Conservation (phyloP, 2,888 invertebrate genomes). For the Pseudococcus longispinus region DNA sequence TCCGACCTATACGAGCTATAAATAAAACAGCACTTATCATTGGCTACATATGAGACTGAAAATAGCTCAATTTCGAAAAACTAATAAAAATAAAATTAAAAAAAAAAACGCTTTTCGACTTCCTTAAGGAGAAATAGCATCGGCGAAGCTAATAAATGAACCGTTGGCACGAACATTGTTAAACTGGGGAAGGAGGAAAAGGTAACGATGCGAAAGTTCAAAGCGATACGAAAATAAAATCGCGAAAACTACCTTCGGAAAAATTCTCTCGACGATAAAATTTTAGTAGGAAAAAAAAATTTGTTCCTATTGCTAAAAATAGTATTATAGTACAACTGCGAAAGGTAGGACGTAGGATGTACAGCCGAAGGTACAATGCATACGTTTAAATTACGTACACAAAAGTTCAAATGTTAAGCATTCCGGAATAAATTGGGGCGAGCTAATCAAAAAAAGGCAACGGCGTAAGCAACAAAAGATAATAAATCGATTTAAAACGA, state of each 20-base stretch:
- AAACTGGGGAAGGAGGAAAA: background rate
- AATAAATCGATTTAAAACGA: slow-evolving; percentile 29
- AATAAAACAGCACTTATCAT: background rate
- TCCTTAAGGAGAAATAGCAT: slow-evolving; percentile 1
- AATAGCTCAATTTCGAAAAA: slow-evolving; percentile 6
- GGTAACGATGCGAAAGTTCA: slow-evolving; percentile 16
- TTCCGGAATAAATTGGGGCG: background rate
- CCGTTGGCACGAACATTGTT: slow-evolving; percentile 36
- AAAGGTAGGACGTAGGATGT: background rate
- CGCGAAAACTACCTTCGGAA: background rate
- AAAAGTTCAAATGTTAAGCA: slow-evolving; percentile 26
- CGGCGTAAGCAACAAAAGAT: background rate
- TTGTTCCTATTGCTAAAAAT: background rate
- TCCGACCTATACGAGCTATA: background rate
- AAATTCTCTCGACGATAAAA: background rate
- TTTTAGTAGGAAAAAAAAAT: background rate
- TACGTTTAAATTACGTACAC: background rate
- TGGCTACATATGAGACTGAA: background rate
- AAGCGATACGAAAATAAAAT: slow-evolving; percentile 3
- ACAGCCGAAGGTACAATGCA: too few relatives aligned
- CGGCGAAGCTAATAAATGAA: background rate
- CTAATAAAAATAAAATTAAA: slow-evolving; percentile 31
- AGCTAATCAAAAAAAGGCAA: slow-evolving; percentile 29
- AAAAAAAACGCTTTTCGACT: background rate
- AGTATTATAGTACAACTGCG: background rate